phyloP scores from a whole-genome alignment of 2,888 invertebrate genomes.

The Leucania comma region DNA sequence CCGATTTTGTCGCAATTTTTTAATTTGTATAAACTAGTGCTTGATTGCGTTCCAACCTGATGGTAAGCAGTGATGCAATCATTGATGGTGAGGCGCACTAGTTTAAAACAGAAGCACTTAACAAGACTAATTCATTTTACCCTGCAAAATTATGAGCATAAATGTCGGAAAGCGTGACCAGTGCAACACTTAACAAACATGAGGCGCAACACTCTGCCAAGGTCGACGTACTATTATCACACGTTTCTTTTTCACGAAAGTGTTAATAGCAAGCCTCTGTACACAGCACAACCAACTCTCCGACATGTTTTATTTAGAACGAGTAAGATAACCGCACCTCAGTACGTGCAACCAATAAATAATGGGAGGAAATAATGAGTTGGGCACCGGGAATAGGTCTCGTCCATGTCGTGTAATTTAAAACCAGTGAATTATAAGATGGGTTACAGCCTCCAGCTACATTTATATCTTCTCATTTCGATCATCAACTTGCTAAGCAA shows the following conservation, averaged over 20 bases:
- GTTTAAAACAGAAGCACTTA: slow-evolving; percentile 17
- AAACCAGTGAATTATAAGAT: slow-evolving; percentile 39
- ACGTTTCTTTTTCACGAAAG: slow-evolving; percentile 66
- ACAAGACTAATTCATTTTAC: slow-evolving; percentile 24
- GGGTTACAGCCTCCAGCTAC: slow-evolving; percentile 19
- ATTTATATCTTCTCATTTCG: slow-evolving; percentile 30
- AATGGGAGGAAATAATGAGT: slow-evolving; percentile 41
- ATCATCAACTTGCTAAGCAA: slow-evolving; percentile 21
- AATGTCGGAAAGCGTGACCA: slow-evolving; percentile 55
- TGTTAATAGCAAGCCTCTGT: slow-evolving; percentile 41
- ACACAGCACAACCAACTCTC: slow-evolving; percentile 7
- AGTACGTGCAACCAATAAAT: slow-evolving; percentile 43
- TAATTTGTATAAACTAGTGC: too few species aligned
- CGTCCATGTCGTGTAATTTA: slow-evolving; percentile 33
- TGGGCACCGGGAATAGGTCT: slow-evolving; percentile 22
- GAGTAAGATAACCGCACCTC: slow-evolving; percentile 38
- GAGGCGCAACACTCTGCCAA: slow-evolving; percentile 61
- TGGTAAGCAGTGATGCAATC: too few species aligned
- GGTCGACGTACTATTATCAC: slow-evolving; percentile 70
- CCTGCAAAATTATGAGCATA: slow-evolving; percentile 18
- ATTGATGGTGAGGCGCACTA: too few species aligned
- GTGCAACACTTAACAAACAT: slow-evolving; percentile 51
- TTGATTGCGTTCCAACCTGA: too few species aligned
- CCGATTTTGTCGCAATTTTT: too few species aligned
- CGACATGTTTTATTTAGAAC: slow-evolving; percentile 51